Conservation (phyloP, 2,888 invertebrate species). For the Agrypnus murinus region DNA sequence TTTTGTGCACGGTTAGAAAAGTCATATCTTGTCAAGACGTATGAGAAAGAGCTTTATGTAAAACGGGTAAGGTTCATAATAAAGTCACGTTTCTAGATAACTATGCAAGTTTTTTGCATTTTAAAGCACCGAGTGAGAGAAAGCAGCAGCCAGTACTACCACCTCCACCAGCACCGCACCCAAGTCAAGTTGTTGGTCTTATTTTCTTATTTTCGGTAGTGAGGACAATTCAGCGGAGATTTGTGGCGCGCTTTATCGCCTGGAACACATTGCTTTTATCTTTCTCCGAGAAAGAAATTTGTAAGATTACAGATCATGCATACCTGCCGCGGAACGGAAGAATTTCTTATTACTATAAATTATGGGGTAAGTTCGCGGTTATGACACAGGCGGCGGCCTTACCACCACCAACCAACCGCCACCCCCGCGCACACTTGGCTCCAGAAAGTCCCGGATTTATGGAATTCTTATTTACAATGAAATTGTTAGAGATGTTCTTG, state of each 20-base stretch:
- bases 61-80: constrained; percentile 16
- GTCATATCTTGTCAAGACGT: neutral
- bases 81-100: constrained; percentile 26
- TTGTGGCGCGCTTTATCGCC: constrained; percentile 68
- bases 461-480: constrained; percentile 63
- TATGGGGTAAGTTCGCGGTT: constrained; percentile 65
- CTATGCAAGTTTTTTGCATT: constrained; percentile 42
- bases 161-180: constrained; percentile 6
- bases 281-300: constrained; percentile 66
- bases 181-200: constrained; percentile 17
- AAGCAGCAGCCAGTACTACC: too few species aligned
- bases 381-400: constrained; percentile 60
- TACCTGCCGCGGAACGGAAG: constrained; percentile 64
- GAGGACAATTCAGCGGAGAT: constrained; percentile 66
- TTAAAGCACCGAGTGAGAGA: constrained; percentile 9
- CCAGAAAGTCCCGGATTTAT: constrained; percentile 63
- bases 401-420: constrained; percentile 18
- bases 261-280: constrained; percentile 67
- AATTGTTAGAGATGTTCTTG: constrained; percentile 26
- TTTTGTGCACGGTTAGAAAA: neutral
- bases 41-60: neutral
- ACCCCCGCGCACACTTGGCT: too few species aligned
- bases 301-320: constrained; percentile 68
- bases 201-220: constrained; percentile 44
- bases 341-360: constrained; percentile 68